Evolutionary conservation across 53 echinoderm and acorn worm species (phyloP).

Genomic region (Holothuria leucospilota): DNA sequence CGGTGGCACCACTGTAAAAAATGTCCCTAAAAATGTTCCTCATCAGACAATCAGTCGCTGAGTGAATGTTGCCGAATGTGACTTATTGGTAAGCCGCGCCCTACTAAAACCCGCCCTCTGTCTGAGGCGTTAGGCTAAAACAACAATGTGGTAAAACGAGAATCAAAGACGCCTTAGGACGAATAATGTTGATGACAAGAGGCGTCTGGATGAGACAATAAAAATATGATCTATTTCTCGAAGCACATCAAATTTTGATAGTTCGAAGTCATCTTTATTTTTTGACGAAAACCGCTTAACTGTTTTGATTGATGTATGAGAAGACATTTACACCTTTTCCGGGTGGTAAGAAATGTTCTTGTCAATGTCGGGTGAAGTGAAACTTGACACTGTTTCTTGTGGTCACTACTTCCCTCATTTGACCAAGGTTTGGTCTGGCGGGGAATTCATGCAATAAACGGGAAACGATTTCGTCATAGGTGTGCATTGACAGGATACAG

Average conservation of each 20-base stretch:
- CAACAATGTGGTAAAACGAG: conserved; percentile 37
- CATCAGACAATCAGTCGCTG: no score
- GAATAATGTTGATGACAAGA: conserved; percentile 2
- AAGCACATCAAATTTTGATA: neutral
- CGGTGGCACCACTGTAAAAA: no score
- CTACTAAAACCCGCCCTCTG: neutral
- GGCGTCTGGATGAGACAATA: conserved; percentile 20
- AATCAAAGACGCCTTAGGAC: conserved; percentile 12
- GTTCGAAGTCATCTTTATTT: neutral
- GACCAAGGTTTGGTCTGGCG: no score
- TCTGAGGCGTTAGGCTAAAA: conserved; percentile 12
- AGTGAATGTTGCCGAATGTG: no score
- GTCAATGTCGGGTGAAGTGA: neutral
- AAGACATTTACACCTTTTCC: conserved; percentile 7
- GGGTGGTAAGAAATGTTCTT: conserved; percentile 1
- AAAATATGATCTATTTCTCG: conserved; percentile 24
- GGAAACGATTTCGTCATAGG: no score
- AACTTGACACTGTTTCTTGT: neutral
- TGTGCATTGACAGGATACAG: no score
- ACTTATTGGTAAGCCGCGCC: no score
- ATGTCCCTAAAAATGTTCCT: no score
- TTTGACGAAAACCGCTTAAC: conserved; percentile 17
- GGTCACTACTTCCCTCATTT: neutral
- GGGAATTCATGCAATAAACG: no score
- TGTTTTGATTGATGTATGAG: conserved; percentile 10